Evolutionary conservation across 2,113 vertebrate genomes (phyloP), one percentile per base, ranked within the genome.

Genomic region (Salvelinus sp.): DNA sequence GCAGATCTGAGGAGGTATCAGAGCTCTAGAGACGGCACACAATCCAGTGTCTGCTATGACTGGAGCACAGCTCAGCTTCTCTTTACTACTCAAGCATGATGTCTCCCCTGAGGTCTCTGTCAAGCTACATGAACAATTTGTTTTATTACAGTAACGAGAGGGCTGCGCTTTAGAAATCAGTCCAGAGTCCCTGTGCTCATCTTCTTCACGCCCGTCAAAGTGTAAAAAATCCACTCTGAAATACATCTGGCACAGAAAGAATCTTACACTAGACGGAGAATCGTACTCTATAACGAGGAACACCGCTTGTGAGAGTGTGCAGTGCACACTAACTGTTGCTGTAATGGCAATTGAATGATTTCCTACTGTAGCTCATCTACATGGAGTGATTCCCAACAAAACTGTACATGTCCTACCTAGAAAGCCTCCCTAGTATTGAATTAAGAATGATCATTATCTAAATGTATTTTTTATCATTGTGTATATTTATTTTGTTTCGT

Each of bases 21-120:
- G 38, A 72, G 33, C 62, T 65, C 33, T 20, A 27, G 71, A 74
- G 38, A 73, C 66, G 30, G 16, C 75, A 18, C 68, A 64, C 79
- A 73, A 78, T 79, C 66, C n/a, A 38, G 60, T 74, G 67, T n/a
- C 38, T 77, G 80, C 33, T 33, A 69, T 58, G 74, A 74, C 38
- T 78, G 69, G 69, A 33, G 69, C 73, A 30, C 30, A 54, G 54
- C 68, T 10, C 71, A 44, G 76, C 65, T 50, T 28, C 64, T 67
- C 69, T 73, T 73, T 79, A 76, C 78, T 79, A 82, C 25, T 74
- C 70, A 76, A 78, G 69, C 70, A 54, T 63, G 72, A 68, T 54
- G 72, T 64, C 72, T 70, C 76, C 33, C 57, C 2, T 38, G 73
- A 48, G 47, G 54, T 28, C 54, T 72, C 79, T 71, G 73, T 63